These are phyloP conservation scores for Rhodophaea formosa DNA, from an alignment of 2,888 invertebrate genomes.

Conservation along the genomic window DNA sequence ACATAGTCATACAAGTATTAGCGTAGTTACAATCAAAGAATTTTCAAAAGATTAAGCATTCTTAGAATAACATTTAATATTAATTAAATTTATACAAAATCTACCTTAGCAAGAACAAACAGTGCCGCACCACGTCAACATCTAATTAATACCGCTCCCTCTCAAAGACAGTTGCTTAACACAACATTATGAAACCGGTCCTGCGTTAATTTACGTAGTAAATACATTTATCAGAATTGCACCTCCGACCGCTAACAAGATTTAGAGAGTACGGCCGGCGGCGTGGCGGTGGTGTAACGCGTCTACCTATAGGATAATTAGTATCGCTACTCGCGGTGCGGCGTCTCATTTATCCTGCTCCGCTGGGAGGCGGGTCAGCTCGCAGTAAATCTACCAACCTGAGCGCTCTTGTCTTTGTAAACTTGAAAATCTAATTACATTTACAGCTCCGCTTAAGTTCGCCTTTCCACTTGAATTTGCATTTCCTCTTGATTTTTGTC, in stretches of 20 bases:
- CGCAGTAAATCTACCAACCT: slow-evolving; percentile 79
- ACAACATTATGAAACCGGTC: slow-evolving; percentile 17
- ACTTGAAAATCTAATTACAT: slow-evolving; percentile 81
- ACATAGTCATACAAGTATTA: too few relatives aligned
- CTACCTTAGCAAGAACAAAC: too few relatives aligned
- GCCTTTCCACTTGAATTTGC: slow-evolving; percentile 69
- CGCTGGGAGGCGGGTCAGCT: slow-evolving; percentile 75
- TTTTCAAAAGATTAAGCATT: too few relatives aligned
- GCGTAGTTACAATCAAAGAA: too few relatives aligned
- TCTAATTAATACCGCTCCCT: neutral
- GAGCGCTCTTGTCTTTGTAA: slow-evolving; percentile 78
- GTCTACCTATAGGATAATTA: slow-evolving; percentile 76
- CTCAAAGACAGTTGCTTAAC: slow-evolving; percentile 7
- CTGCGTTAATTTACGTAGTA: slow-evolving; percentile 49
- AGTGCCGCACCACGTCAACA: neutral
- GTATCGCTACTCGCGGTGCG: slow-evolving; percentile 71
- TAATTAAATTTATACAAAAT: too few relatives aligned
- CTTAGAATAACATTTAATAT: too few relatives aligned
- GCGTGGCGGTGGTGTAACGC: slow-evolving; percentile 43
- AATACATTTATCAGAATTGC: slow-evolving; percentile 64
- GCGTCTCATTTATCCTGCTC: slow-evolving; percentile 77
- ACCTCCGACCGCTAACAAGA: slow-evolving; percentile 66
- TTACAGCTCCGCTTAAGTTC: slow-evolving; percentile 75
- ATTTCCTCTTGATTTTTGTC: slow-evolving; percentile 69
- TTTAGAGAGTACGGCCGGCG: slow-evolving; percentile 56